These are phyloP conservation scores for Drosophila paranaensis DNA, from an alignment of 2,888 invertebrate species.

Conservation along the genomic window DNA sequence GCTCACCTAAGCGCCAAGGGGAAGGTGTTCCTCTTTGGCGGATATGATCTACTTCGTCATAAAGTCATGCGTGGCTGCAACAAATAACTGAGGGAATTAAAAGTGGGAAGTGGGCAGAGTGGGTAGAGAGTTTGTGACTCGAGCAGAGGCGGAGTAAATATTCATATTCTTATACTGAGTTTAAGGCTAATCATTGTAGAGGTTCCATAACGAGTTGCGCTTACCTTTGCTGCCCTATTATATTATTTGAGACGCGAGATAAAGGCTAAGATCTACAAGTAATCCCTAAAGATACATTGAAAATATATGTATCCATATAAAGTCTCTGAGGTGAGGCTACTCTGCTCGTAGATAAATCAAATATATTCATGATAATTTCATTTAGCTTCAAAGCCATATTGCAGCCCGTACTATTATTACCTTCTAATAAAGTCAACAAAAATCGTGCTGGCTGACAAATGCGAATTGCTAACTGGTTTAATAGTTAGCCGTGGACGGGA, in stretches of 20 bases:
- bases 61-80: slow-evolving; percentile 13
- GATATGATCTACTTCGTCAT: slow-evolving; percentile 43
- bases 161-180: not conserved
- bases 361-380: too few species aligned
- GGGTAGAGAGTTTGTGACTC: not conserved
- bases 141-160: not conserved
- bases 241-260: too few species aligned
- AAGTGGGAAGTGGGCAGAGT: not conserved
- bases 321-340: too few species aligned
- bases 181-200: too few species aligned
- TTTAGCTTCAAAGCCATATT: not conserved
- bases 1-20: slow-evolving; percentile 67
- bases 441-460: not conserved
- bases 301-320: too few species aligned
- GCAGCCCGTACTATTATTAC: not conserved
- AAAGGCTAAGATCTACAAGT: too few species aligned
- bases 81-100: slow-evolving; percentile 52
- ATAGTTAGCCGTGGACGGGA: slow-evolving; percentile 48
- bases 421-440: not conserved
- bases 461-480: slow-evolving; percentile 67
- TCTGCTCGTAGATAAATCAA: too few species aligned
- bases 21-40: slow-evolving; percentile 40
- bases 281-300: too few species aligned
- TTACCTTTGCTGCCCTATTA: too few species aligned
- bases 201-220: too few species aligned